These are phyloP conservation scores for Conger conger DNA, from an alignment of 2,113 vertebrate genomes.

Conservation along the genomic window DNA sequence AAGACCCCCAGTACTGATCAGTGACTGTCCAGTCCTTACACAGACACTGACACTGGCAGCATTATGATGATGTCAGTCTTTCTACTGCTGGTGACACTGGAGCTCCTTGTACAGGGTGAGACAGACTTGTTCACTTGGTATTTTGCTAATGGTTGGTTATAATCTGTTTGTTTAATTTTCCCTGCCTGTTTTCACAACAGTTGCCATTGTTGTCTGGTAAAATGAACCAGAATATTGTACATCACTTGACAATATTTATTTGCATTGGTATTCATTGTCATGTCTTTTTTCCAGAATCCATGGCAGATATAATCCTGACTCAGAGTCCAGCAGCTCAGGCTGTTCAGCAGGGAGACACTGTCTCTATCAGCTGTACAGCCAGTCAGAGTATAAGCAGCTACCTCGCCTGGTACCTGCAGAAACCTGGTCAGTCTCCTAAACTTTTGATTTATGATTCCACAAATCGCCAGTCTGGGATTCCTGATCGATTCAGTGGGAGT, in stretches of 20 bases:
- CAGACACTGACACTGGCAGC: slow-evolving; percentile 28
- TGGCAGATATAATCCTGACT: not conserved
- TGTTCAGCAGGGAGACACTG: not conserved
- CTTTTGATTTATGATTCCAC: not conserved
- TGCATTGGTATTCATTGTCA: not conserved
- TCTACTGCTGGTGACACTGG: slow-evolving; percentile 26
- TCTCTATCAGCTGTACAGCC: not conserved
- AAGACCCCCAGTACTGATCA: slow-evolving; percentile 31
- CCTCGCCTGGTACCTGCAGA: slow-evolving; percentile 1
- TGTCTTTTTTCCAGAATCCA: not conserved
- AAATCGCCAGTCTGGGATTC: no score
- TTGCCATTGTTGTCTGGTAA: no score
- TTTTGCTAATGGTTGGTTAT: not conserved
- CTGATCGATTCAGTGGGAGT: no score
- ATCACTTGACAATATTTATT: not conserved
- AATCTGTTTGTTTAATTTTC: not conserved
- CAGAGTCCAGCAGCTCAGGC: not conserved
- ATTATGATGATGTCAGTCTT: slow-evolving; percentile 29
- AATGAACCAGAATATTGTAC: not conserved
- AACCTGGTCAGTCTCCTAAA: not conserved
- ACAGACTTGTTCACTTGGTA: not conserved
- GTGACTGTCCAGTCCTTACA: slow-evolving; percentile 30
- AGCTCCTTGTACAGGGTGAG: slow-evolving; percentile 28
- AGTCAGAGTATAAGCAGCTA: not conserved
- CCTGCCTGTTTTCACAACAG: no score